Percentiles rank a stretch among this genome's conserved stretches.
phyloP scores from a whole-genome alignment of 2,113 vertebrate genomes.

The Leptocoma aspasia region DNA sequence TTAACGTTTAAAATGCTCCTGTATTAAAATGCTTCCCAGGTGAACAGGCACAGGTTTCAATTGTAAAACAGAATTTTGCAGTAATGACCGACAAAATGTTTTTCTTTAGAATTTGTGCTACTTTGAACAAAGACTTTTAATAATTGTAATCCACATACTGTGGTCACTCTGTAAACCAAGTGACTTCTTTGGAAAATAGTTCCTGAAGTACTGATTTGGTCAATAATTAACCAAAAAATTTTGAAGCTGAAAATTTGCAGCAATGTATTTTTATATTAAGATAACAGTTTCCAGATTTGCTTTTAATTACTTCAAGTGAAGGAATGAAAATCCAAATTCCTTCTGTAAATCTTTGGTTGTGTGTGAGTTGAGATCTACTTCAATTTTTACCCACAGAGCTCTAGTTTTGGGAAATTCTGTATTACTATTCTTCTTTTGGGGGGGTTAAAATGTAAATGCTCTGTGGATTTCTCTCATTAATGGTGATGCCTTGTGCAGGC shows the following conservation, averaged over 20 bases:
- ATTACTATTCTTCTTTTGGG: not conserved
- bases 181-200: not conserved
- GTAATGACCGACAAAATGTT: not conserved
- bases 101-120: not conserved
- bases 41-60: not conserved
- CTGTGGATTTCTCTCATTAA: not conserved
- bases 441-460: not conserved
- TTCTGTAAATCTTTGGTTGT: not conserved
- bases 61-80: not conserved
- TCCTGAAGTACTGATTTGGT: not conserved
- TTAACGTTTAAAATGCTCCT: slow-evolving; percentile 5
- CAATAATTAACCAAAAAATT: not conserved
- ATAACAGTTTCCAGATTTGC: not conserved
- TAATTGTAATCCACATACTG: not conserved
- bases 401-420: not conserved
- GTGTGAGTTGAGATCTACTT: not conserved
- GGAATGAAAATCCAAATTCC: not conserved
- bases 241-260: not conserved
- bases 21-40: slow-evolving; percentile 19
- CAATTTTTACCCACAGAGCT: not conserved
- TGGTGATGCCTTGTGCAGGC: not conserved
- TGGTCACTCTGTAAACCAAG: not conserved
- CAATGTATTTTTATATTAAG: not conserved
- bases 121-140: not conserved
- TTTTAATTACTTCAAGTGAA: not conserved